Percentiles rank a stretch among this genome's conserved stretches.
phyloP scores from a whole-genome alignment of 2,888 invertebrate species.

The Mythimna pallens region DNA sequence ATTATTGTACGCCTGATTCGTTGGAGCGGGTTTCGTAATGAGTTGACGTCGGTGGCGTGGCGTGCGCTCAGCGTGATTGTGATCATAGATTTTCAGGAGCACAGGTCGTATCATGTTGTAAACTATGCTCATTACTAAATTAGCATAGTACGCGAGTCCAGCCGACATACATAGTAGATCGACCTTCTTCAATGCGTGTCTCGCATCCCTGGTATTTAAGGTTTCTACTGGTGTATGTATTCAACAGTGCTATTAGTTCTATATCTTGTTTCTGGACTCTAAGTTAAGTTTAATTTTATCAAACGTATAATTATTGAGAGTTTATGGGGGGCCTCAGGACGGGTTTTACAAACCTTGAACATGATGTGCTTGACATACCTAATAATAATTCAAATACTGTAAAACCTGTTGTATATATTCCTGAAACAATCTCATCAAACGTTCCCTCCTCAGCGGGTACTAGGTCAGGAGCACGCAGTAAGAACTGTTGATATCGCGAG shows the following conservation, averaged over 20 bases:
- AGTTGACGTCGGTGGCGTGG: constrained; percentile 50
- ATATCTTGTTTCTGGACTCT: not conserved
- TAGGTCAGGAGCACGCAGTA: constrained; percentile 49
- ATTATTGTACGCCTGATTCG: constrained; percentile 66
- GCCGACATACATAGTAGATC: not conserved
- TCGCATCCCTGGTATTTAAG: too few species aligned
- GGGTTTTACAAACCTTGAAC: not conserved
- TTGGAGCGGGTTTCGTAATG: constrained; percentile 60
- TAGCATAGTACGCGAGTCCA: not conserved
- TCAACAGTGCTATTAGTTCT: not conserved
- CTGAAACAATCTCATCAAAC: not conserved
- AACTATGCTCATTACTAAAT: not conserved
- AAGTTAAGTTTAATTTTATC: not conserved
- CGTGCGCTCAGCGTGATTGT: constrained; percentile 18
- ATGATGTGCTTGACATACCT: not conserved
- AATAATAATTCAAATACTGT: not conserved
- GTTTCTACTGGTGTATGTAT: not conserved
- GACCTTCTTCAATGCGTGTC: not conserved
- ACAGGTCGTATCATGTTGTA: not conserved
- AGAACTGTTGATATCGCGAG: constrained; percentile 44
- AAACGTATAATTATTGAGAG: not conserved
- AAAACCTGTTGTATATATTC: not conserved
- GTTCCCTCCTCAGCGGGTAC: constrained; percentile 9
- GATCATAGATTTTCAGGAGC: not conserved
- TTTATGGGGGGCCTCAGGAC: not conserved